Evolutionary conservation across 2,797 vertebrate species (phyloP).

Genomic region (Scyliorhinus canicula): DNA sequence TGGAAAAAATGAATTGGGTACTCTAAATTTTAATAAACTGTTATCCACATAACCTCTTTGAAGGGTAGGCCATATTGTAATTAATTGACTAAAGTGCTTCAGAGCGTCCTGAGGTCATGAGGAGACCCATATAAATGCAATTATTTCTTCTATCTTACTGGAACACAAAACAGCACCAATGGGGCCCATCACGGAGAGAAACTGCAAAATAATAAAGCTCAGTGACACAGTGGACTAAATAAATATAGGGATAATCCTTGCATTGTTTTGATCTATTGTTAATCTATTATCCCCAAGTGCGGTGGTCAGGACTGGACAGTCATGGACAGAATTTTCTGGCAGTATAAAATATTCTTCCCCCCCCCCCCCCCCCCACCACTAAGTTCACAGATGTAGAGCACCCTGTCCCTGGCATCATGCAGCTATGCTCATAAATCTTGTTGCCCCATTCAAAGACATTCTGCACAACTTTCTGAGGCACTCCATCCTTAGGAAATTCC

Average conservation of each 20-base stretch:
- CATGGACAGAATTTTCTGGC: background rate
- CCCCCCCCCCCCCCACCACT: no score
- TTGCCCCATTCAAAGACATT: background rate
- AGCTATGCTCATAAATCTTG: background rate
- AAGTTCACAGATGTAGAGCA: background rate
- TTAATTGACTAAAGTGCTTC: background rate
- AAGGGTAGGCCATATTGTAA: background rate
- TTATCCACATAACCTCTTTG: background rate
- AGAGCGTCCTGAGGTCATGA: background rate
- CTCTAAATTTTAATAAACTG: no score
- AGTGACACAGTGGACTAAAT: background rate
- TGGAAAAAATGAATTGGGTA: no score
- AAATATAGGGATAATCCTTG: background rate
- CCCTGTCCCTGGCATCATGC: background rate
- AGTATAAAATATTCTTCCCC: background rate
- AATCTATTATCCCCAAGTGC: background rate
- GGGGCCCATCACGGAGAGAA: background rate
- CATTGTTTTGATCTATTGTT: background rate
- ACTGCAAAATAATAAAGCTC: background rate
- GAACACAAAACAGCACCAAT: background rate
- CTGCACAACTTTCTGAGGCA: background rate
- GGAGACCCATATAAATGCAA: background rate
- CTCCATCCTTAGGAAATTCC: background rate
- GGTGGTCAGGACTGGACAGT: background rate
- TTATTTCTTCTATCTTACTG: background rate